phyloP scores from a whole-genome alignment of 2,888 invertebrate genomes.

The Lamellibrachia satsuma region DNA sequence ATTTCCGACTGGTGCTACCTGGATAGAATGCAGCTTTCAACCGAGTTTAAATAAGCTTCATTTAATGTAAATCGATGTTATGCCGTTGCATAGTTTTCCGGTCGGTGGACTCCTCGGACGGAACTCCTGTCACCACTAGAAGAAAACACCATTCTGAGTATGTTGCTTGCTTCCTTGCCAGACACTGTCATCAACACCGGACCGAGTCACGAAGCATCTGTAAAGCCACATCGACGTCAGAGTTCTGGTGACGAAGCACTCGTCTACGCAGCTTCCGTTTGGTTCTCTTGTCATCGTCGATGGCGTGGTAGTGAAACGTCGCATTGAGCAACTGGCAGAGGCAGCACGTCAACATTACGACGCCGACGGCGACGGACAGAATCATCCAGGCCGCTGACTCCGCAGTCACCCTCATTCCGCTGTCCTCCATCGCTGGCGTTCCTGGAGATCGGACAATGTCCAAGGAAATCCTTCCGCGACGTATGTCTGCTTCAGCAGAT shows the following conservation, averaged over 20 bases:
- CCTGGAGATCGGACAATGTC: not conserved
- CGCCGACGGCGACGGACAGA: not conserved
- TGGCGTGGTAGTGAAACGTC: not conserved
- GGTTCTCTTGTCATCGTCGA: not conserved
- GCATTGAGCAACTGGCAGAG: not conserved
- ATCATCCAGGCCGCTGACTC: not conserved
- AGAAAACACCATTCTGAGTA: not conserved
- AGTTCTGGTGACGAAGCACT: not conserved
- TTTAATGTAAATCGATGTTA: not conserved
- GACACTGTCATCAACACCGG: not conserved
- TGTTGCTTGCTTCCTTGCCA: not conserved
- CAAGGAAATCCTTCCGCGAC: not conserved
- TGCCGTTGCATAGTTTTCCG: not conserved
- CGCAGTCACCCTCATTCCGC: not conserved
- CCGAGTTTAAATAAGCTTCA: not conserved
- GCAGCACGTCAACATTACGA: not conserved
- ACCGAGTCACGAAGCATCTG: not conserved
- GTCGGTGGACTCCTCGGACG: not conserved
- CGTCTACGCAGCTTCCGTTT: conserved; percentile 4
- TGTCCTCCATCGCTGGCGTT: not conserved
- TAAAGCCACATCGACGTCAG: not conserved
- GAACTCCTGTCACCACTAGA: not conserved
- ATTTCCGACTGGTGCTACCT: not conserved
- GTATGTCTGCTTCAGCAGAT: not conserved
- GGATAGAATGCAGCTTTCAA: not conserved